Evolutionary conservation across 2,113 vertebrate genomes (phyloP).

Genomic region (Ophiodon elongatus): DNA sequence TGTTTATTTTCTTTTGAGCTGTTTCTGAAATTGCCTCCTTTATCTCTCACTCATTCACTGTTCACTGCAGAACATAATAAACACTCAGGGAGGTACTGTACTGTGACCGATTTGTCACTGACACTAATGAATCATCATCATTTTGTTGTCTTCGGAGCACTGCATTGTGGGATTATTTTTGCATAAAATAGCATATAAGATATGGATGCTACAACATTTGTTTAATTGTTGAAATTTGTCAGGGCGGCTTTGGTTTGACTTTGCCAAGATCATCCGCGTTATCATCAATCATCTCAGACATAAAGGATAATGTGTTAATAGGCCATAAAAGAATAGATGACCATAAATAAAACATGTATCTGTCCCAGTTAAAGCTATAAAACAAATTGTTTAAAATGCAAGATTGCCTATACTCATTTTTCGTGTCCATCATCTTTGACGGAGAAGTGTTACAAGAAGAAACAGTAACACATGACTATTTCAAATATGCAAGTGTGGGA

Average conservation of each 20-base stretch:
- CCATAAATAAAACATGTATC: neutral
- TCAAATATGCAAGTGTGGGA: constrained; percentile 46
- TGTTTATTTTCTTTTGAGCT: constrained; percentile 37
- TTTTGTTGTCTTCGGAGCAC: neutral
- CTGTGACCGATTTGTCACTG: neutral
- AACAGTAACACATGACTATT: constrained; percentile 39
- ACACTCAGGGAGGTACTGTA: neutral
- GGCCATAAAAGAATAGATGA: neutral
- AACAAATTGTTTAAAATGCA: neutral
- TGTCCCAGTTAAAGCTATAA: neutral
- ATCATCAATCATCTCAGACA: neutral
- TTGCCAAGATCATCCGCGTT: neutral
- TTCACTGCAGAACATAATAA: neutral
- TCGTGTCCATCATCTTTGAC: neutral
- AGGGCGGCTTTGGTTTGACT: neutral
- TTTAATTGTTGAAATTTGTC: neutral
- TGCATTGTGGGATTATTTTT: neutral
- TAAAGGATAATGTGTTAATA: neutral
- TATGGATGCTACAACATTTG: neutral
- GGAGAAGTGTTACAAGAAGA: neutral
- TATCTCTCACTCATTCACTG: constrained; percentile 18
- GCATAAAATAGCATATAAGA: neutral
- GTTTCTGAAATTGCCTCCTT: constrained; percentile 6
- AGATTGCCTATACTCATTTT: neutral
- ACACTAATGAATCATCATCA: constrained; percentile 2